A percentile compares a stretch with the other conserved stretches of the same genome.
phyloP scores from a whole-genome alignment of 2,797 vertebrate genomes.

The Aplochiton taeniatus region DNA sequence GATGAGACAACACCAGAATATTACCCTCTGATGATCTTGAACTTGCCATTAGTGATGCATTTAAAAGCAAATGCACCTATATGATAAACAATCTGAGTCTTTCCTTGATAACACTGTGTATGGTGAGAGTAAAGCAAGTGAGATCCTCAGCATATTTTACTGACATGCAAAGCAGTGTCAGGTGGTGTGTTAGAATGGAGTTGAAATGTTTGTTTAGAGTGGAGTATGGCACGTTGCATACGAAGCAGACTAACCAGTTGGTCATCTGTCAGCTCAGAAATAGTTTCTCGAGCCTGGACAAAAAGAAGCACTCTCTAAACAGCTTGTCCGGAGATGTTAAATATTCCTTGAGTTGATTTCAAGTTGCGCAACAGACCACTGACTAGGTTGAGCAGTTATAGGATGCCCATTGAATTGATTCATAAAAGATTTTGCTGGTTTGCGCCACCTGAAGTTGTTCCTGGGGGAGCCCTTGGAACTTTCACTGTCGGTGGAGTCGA shows the following conservation, averaged over 20 bases:
- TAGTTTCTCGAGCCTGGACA: too few relatives aligned
- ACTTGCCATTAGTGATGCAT: too few relatives aligned
- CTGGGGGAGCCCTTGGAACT: slow-evolving; percentile 28
- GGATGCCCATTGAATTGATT: background rate
- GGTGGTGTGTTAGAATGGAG: slow-evolving; percentile 11
- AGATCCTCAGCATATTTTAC: background rate
- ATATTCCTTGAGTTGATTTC: too few relatives aligned
- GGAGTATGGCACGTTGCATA: slow-evolving; percentile 1
- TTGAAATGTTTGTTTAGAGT: background rate
- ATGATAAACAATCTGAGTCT: too few relatives aligned
- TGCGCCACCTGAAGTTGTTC: slow-evolving; percentile 58
- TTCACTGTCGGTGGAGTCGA: slow-evolving; percentile 37
- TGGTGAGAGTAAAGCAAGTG: too few relatives aligned
- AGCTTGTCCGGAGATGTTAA: too few relatives aligned
- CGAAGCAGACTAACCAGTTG: slow-evolving; percentile 28
- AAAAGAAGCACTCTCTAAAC: background rate
- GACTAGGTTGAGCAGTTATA: too few relatives aligned
- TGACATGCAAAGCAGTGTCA: slow-evolving; percentile 14
- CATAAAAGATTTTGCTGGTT: background rate
- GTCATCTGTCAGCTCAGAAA: background rate
- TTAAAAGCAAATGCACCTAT: too few relatives aligned
- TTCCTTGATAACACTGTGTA: too few relatives aligned
- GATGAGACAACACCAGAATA: background rate
- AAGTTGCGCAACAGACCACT: too few relatives aligned
- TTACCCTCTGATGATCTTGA: too few relatives aligned